Evolutionary conservation across 2,113 vertebrate genomes (phyloP).

Genomic region (Quiscalus mexicanus): DNA sequence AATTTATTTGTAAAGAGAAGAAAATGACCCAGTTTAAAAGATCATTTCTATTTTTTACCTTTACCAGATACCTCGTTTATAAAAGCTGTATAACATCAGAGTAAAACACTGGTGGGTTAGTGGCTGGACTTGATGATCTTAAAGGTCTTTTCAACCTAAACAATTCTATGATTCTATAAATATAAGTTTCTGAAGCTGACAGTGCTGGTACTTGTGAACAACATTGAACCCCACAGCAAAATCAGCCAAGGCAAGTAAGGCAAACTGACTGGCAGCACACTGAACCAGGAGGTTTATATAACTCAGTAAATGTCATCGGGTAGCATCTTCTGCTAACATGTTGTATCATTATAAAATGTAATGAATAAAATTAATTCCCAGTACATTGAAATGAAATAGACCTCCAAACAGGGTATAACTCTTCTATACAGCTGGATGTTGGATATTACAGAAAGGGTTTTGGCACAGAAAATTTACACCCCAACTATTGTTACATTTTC

Average conservation of each 20-base stretch:
- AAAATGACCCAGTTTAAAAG: neutral
- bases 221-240: neutral
- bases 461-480: neutral
- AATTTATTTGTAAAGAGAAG: neutral
- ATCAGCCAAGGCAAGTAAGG: neutral
- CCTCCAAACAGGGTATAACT: neutral
- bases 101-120: neutral
- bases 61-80: accelerated
- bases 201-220: neutral
- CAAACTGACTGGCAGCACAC: accelerated
- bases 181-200: neutral
- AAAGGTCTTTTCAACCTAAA: neutral
- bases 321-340: neutral
- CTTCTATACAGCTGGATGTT: neutral
- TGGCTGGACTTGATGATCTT: neutral
- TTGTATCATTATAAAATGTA: neutral
- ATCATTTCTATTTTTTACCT: neutral
- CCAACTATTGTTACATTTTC: neutral
- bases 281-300: neutral
- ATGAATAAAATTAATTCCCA: neutral
- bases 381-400: neutral
- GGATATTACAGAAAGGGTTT: neutral
- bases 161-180: neutral
- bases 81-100: neutral
- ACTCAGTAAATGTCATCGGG: neutral